A percentile compares a stretch with the other conserved stretches of the same genome.
Evolutionary conservation across 2,797 vertebrate genomes (phyloP).

Genomic region (Helicolenus hilgendorfi): DNA sequence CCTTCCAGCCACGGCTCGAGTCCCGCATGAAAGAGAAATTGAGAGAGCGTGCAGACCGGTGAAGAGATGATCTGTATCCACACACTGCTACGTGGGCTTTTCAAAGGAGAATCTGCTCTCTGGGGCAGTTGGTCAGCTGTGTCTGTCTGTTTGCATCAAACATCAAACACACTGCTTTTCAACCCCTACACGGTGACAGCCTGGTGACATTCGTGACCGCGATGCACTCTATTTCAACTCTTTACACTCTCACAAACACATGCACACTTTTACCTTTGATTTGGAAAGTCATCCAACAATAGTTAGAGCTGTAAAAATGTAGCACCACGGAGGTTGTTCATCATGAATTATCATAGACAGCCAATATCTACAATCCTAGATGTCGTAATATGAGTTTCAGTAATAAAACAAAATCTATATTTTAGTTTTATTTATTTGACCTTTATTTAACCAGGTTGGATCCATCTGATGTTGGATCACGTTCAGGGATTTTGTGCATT

Average conservation of each 20-base stretch:
- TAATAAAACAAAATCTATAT: no score
- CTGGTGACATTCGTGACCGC: neutral
- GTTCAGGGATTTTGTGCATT: no score
- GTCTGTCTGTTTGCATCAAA: slow-evolving; percentile 40
- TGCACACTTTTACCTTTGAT: neutral
- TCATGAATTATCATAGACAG: neutral
- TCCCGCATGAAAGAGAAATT: slow-evolving; percentile 22
- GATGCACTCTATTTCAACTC: neutral
- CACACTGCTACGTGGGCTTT: neutral
- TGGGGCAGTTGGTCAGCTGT: slow-evolving; percentile 47
- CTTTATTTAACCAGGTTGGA: neutral
- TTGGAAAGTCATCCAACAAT: neutral
- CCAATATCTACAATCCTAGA: neutral
- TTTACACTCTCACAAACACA: neutral
- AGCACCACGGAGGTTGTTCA: neutral
- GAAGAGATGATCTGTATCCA: slow-evolving; percentile 31
- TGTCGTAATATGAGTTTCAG: neutral
- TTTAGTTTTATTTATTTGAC: neutral
- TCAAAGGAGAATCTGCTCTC: slow-evolving; percentile 28
- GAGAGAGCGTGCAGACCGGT: slow-evolving; percentile 14
- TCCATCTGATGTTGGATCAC: no score
- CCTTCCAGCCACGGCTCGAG: slow-evolving; percentile 19
- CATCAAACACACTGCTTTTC: neutral
- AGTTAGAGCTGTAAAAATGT: neutral
- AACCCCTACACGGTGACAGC: neutral